Evolutionary conservation across 2,113 vertebrate species (phyloP), one percentile per base, ranked within the genome.

Genomic region (Apodemus speciosus): DNA sequence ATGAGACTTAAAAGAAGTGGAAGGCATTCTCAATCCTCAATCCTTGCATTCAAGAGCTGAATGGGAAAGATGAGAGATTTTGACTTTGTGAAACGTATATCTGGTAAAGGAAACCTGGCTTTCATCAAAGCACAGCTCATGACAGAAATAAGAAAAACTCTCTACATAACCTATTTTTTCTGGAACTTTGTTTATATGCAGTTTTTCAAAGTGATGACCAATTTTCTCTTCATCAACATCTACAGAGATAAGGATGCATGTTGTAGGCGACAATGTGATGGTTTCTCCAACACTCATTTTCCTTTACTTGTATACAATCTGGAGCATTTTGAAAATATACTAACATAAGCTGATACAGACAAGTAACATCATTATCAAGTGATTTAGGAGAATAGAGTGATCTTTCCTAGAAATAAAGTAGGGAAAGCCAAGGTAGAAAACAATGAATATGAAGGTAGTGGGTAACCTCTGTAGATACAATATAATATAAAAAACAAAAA

Each of bases 131-230:
- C 13, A 66, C 16, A 68, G 21, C 32, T 73, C 62, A 27, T 51
- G n/a, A 32, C 75, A 46, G 40, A 88, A 88, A 71, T 49, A 72
- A 72, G 58, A 75, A 72, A 18, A 23, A 30, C 83, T 62, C 77
- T 85, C 75, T 62, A 13, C 43, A 93, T 66, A 58, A 49, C 7
- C 25, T 86, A 0, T 69, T 95, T 79, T 79, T 89, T 84, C 79
- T 32, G 72, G 15, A 90, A 83, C 68, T 91, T 43, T 25, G 11
- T 60, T 77, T 75, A 35, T 95, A 72, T 71, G 2, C 35, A 77
- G 7, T 73, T 90, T 95, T 64, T 88, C 56, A 32, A 79, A 92
- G 85, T 86, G 62, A 49, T 68, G 77, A 71, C 32, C 51, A 10
- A 56, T 20, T 93, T 71, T 79, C 11, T 77, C 32, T 88, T 79